Evolutionary conservation across 2,113 vertebrate species (phyloP), one percentile per base, ranked within the genome.

Genomic region (Aspiorhynchus laticeps): DNA sequence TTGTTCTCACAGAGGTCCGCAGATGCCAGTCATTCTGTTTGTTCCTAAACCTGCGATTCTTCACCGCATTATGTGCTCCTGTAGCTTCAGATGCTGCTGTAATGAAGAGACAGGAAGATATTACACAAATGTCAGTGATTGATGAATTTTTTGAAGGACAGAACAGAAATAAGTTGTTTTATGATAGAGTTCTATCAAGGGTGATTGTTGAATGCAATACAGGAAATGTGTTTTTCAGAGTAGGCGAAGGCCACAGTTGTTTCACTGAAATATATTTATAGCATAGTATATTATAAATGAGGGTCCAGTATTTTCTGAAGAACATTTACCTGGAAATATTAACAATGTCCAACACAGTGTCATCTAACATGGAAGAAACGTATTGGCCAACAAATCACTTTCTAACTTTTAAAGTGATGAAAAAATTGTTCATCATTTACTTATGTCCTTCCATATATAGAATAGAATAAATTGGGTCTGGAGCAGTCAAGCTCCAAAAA

Each of bases 1-100:
- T 88, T 76, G 86, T 92, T 91, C 91, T 69, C 48, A 86, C 77
- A 53, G 41, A 46, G 90, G 91, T 90, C 92, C 86, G 48, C 90
- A 80, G 89, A 83, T 80, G 46, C 63, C 31, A 80, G 81, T 78
- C 46, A 5, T 53, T 90, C 8, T 19, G 26, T 86, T 84, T 81
- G 53, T 81, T 59, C 43, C 75, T 43, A 12, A 28, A 26, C 43
- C 11, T 11, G 24, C 11, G 36, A 79, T 36, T 77, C 14, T 51
- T 51, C 63, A 31, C 63, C 43, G 31, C 10, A 17, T 2, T 73
- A 36, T 73, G 51, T 61, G 5, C 1, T 78, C 31, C 46, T 69
- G 28, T 51, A 36, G 80, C 28, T 71, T 71, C 12, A 48, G 80
- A 51, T 41, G 5, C 26, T 48, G 26, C n/a, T 48, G 28, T 83